Conservation (phyloP, 2,113 vertebrate species). For the Origma solitaria region DNA sequence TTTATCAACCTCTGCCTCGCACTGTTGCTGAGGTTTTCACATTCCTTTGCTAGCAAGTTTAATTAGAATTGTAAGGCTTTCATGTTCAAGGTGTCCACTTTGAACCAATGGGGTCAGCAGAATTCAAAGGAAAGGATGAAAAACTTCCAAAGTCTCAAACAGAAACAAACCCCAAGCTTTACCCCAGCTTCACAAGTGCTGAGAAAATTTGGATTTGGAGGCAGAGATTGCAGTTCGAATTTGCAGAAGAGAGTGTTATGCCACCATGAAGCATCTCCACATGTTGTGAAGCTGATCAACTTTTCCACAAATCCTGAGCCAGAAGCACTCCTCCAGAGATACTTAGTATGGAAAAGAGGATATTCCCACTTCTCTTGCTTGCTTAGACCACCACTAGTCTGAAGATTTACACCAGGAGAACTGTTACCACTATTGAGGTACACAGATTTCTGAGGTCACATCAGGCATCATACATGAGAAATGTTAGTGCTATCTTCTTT, state of each 20-base stretch:
- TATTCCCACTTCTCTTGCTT: background rate
- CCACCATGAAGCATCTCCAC: background rate
- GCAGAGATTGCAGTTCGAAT: background rate
- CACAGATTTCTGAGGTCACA: background rate
- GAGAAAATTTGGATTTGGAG: background rate
- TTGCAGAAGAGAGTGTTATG: background rate
- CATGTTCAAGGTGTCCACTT: background rate
- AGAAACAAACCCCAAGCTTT: background rate
- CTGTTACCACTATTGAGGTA: background rate
- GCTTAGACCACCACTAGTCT: background rate
- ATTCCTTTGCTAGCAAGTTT: background rate
- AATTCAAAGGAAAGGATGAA: slow-evolving; percentile 2
- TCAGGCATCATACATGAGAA: background rate
- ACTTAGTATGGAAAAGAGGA: background rate
- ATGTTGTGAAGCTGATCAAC: background rate
- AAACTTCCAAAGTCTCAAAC: background rate
- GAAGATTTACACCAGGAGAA: background rate
- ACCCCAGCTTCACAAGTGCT: background rate
- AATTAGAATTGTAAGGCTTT: slow-evolving; percentile 7
- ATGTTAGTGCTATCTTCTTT: background rate
- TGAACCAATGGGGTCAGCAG: background rate
- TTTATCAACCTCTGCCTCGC: background rate
- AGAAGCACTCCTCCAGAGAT: background rate
- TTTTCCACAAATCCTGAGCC: background rate
- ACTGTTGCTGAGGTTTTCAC: background rate